Evolutionary conservation across 2,113 vertebrate species (phyloP).

Genomic region (Paralichthys olivaceus): DNA sequence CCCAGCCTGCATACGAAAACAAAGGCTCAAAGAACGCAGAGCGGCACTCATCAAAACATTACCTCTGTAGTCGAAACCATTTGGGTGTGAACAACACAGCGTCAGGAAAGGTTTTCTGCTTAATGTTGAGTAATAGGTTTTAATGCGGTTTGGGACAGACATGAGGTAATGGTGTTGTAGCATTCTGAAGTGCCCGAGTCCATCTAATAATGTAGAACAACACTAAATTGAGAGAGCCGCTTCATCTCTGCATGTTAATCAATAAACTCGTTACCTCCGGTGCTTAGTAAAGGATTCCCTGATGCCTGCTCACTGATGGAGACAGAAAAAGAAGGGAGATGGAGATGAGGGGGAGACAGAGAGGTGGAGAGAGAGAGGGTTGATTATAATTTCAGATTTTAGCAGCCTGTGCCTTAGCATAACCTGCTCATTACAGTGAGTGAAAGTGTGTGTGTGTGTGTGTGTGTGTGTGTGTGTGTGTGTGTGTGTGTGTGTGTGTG

Average conservation of each 20-base stretch:
- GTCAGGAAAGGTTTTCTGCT: conserved; percentile 24
- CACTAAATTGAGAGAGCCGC: conserved; percentile 73
- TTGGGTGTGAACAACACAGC: background rate
- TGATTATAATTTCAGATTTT: conserved; percentile 87
- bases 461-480: conserved; percentile 19
- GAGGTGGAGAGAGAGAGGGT: conserved; percentile 69
- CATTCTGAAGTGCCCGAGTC: conserved; percentile 59
- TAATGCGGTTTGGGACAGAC: conserved; percentile 55
- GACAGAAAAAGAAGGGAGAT: conserved; percentile 48
- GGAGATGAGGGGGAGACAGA: conserved; percentile 50
- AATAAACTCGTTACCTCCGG: conserved; percentile 79
- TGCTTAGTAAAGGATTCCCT: conserved; percentile 79
- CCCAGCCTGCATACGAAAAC: conserved; percentile 65
- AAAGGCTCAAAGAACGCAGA: conserved; percentile 43
- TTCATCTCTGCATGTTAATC: conserved; percentile 79
- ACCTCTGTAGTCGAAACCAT: background rate
- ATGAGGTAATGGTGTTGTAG: conserved; percentile 64
- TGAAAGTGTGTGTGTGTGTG: conserved; percentile 35
- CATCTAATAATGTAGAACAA: conserved; percentile 80
- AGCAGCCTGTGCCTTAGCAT: conserved; percentile 83
- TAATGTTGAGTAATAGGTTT: conserved; percentile 38
- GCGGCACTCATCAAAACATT: conserved; percentile 32
- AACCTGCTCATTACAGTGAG: conserved; percentile 84
- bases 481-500: conserved; percentile 39
- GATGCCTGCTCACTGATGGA: conserved; percentile 70